Base-by-base conservation (phyloP, 2,888 invertebrate species). In the Drosophila kuntzei region DNA sequence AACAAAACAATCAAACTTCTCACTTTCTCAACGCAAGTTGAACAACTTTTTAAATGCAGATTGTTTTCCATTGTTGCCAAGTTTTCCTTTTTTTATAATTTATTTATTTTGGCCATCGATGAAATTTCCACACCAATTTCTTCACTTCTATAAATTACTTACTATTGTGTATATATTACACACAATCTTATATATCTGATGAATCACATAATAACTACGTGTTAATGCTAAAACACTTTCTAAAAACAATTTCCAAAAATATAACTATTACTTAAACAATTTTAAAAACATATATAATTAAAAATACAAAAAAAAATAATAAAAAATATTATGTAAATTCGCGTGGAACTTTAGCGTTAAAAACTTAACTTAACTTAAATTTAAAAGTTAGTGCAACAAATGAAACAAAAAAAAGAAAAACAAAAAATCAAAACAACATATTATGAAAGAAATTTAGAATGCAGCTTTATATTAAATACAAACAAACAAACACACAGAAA, bases 251-350 rank as follows among this genome's bases (percentile, higher is more conserved):
- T 47, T 41, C 27, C n/a, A 47, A 65, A 64, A 66, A 54, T n/a
- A 59, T 27, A 60, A 14, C 14, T 41, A 60, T 34, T 51, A 72
- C 43, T 29, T 47, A 62, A 60, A 60, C 39, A 62, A 68, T 61
- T 16, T 2, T 16, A 41, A 63, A 46, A 39, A 62, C 53, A 25
- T 43, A 61, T 54, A 51, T 43, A 57, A 29, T 27, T 46, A 67
- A 53, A 67, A 55, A 64, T 6, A 62, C 44, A 65, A 44, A 27
- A 27, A 34, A 32, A 34, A 27, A 27, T 8, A 7, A 8, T 5
- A 9, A 37, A 68, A 67, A 63, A 77, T 53, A 80, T 64, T 68
- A 63, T 86, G 80, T 83, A 75, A 83, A 87, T 87, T 82, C 71
- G 84, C 85, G 62, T 68, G 57, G 27, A 81, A 68, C 46, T 69